These are phyloP conservation scores for Cryptus armator DNA, from an alignment of 2,888 invertebrate genomes.

Conservation along the genomic window DNA sequence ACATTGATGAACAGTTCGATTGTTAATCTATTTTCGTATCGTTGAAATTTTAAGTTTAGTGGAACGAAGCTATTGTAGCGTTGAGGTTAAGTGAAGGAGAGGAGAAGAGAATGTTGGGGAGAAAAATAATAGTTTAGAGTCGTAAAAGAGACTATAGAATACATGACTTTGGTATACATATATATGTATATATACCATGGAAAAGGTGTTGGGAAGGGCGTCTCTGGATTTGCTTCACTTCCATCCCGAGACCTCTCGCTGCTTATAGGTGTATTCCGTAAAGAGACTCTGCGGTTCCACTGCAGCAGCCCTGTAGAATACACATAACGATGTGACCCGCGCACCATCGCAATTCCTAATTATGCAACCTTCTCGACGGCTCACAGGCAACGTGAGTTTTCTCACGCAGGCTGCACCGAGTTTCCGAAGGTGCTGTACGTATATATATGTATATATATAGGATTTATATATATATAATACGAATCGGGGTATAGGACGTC, in stretches of 20 bases:
- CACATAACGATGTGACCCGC: conserved; percentile 69
- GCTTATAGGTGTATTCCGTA: conserved; percentile 24
- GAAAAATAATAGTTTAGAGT: conserved; percentile 34
- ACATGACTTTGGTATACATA: conserved; percentile 2
- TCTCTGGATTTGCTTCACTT: conserved; percentile 60
- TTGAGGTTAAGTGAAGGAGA: conserved; percentile 8
- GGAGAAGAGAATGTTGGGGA: conserved; percentile 21
- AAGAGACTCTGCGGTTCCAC: conserved; percentile 46
- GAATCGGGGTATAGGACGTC: conserved; percentile 9
- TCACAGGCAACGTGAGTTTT: conserved; percentile 75
- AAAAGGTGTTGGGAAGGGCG: conserved; percentile 66
- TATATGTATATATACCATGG: background rate
- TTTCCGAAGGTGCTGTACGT: conserved; percentile 54
- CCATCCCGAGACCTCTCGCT: conserved; percentile 28
- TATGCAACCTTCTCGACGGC: conserved; percentile 78
- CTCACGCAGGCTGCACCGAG: conserved; percentile 78
- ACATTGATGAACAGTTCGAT: too few species aligned
- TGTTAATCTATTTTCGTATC: too few species aligned
- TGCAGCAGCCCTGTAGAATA: conserved; percentile 17
- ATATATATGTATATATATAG: background rate
- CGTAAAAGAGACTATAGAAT: background rate
- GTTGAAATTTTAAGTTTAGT: background rate
- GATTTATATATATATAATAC: conserved; percentile 5
- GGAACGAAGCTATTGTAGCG: background rate
- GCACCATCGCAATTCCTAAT: conserved; percentile 80